Evolutionary conservation across 1,140 invertebrate species (phyloP).

Genomic region (Planococcus citri): DNA sequence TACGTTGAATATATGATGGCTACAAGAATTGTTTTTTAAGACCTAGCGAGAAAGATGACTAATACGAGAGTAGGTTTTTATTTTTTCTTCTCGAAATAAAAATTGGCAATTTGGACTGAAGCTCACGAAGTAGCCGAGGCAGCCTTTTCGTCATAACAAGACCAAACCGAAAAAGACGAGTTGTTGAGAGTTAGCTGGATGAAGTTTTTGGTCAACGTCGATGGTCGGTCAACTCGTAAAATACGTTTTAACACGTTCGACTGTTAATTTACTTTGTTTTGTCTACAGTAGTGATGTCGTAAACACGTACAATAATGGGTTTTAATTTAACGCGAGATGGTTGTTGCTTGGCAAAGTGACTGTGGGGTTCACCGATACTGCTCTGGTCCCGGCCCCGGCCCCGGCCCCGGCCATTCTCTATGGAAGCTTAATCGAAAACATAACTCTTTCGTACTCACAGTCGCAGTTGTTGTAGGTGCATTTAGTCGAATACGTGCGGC

Average conservation of each 20-base stretch:
- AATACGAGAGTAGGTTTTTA: no score
- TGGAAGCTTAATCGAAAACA: no score
- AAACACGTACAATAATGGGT: background rate
- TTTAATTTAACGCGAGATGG: background rate
- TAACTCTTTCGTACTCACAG: background rate
- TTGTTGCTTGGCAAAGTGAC: no score
- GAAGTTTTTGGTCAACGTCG: no score
- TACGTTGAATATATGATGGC: no score
- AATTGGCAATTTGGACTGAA: background rate
- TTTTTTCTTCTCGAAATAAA: no score
- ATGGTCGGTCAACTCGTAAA: background rate
- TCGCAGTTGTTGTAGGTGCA: background rate
- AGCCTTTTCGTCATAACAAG: background rate
- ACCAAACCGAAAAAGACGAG: background rate
- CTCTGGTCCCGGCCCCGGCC: no score
- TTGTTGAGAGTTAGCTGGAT: no score
- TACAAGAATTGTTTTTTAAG: no score
- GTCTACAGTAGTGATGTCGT: background rate
- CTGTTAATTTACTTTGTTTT: constrained; percentile 8
- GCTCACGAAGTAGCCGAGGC: background rate
- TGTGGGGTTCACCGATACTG: no score
- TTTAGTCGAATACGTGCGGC: no score
- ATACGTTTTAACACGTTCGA: background rate
- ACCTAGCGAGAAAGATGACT: background rate
- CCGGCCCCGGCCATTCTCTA: no score